Conservation (phyloP, 2,888 invertebrate genomes). For the Diaperis boleti region DNA sequence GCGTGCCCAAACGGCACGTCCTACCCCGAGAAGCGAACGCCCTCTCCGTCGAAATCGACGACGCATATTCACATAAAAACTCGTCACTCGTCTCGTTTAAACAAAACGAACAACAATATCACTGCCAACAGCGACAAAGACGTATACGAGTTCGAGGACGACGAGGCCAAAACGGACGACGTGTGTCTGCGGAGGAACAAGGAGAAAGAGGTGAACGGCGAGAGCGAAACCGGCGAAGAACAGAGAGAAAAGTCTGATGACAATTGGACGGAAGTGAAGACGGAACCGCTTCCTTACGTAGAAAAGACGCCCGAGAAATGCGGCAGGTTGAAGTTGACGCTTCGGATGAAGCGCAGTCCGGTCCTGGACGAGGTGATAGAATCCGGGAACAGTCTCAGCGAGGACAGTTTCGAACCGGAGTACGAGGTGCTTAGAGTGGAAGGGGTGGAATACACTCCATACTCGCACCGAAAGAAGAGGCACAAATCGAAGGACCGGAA, state of each 20-base stretch:
- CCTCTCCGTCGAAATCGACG: conserved; percentile 22
- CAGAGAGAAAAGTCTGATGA: conserved; percentile 49
- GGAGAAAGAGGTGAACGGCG: conserved; percentile 29
- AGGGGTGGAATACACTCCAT: conserved; percentile 73
- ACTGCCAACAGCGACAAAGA: conserved; percentile 60
- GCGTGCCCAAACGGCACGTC: conserved; percentile 55
- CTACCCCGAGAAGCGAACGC: conserved; percentile 4
- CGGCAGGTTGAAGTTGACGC: conserved; percentile 80
- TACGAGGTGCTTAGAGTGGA: conserved; percentile 88
- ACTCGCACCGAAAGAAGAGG: conserved; percentile 70
- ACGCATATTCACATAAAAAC: conserved; percentile 27
- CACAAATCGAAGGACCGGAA: conserved; percentile 71
- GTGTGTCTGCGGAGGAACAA: conserved; percentile 30
- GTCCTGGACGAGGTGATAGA: conserved; percentile 87
- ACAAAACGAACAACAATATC: conserved; percentile 47
- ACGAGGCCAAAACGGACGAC: conserved; percentile 46
- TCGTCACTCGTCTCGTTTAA: conserved; percentile 34
- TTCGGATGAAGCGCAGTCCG: conserved; percentile 89
- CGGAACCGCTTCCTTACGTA: conserved; percentile 21
- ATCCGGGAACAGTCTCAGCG: conserved; percentile 78
- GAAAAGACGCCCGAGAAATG: conserved; percentile 58
- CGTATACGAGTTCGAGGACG: conserved; percentile 64
- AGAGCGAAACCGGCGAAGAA: conserved; percentile 44
- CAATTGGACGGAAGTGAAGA: conserved; percentile 10
- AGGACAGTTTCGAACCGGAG: conserved; percentile 78